Conservation (phyloP, 2,113 vertebrate species). For the Rhabdomys dilectus region DNA sequence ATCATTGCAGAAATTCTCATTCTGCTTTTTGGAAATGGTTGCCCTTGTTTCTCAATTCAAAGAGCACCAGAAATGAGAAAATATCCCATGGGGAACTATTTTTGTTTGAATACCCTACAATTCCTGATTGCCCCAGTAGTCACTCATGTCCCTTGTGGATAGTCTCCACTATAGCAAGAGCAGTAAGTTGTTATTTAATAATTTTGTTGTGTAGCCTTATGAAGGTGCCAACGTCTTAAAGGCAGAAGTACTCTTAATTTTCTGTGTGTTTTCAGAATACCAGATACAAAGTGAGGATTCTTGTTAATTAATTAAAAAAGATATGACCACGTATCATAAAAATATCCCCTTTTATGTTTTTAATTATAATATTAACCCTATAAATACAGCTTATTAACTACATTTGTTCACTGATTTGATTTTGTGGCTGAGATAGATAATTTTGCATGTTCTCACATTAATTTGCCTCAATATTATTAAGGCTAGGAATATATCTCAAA, state of each 20-base stretch:
- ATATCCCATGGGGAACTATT: neutral
- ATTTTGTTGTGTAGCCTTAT: neutral
- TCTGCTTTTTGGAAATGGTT: constrained; percentile 5
- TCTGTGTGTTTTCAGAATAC: too few relatives aligned
- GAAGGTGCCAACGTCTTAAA: neutral
- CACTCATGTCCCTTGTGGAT: neutral
- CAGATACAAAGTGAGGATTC: neutral
- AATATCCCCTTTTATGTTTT: neutral
- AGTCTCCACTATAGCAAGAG: neutral
- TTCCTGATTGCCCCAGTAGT: neutral
- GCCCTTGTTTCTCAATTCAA: neutral
- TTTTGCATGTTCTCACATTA: neutral
- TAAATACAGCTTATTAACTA: neutral
- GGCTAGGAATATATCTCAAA: neutral
- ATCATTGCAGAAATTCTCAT: neutral
- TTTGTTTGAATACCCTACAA: neutral
- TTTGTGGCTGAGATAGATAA: neutral
- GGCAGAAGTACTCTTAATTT: neutral
- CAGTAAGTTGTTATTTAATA: neutral
- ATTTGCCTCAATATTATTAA: constrained; percentile 26
- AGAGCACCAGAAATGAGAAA: neutral
- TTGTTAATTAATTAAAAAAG: neutral
- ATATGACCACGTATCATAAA: neutral
- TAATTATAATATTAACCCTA: neutral
- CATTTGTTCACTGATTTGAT: neutral